Evolutionary conservation across 2,113 vertebrate species (phyloP), one percentile per base, ranked within the genome.

Genomic region (Paratilapia polleni): DNA sequence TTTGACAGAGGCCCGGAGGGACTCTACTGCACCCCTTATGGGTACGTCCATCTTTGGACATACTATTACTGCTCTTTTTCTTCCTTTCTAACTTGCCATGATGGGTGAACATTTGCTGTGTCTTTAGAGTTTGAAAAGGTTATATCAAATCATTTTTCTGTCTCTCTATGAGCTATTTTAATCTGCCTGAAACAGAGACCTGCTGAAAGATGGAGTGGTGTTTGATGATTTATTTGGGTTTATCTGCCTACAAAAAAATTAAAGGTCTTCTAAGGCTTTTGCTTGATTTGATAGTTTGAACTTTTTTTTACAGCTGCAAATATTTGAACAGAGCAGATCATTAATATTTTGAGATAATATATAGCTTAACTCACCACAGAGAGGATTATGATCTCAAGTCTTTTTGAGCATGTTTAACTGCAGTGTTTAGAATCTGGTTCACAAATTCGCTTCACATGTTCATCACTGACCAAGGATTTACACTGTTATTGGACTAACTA

Each of bases 131-230:
- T 54, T 34, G 26, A 13, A 43, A 54, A 47, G 1, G 0, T 54
- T 68, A 4, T 73, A 1, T 61, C 31, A 13, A 2, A 4, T 43
- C 5, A 11, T 28, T 31, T 43, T 15, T 43, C n/a, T 75, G 3
- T 22, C n/a, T 62, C 1, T 56, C 38, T 8, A 5, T 8, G 0
- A 0, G 9, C 36, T 60, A 8, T 24, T 81, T 15, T 34, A 60
- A 59, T 22, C 3, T 5, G 5, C 9, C 5, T 68, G 0, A 68
- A 68, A 19, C 41, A 19, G 41, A 47, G 41, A 0, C 0, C 0
- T 49, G 15, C 15, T 70, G 41, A 70, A 49, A 68, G 43, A 68
- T 66, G 2, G 43, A 66, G 36, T 0, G 0, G n/a, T 19, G 22
- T 68, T 0, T 68, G 22, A 0, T 41, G 36, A 4, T 60, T 14